Evolutionary conservation across 2,797 vertebrate genomes (phyloP), one percentile per base, ranked within the genome.

Genomic region (Lindbergichthys nudifrons): DNA sequence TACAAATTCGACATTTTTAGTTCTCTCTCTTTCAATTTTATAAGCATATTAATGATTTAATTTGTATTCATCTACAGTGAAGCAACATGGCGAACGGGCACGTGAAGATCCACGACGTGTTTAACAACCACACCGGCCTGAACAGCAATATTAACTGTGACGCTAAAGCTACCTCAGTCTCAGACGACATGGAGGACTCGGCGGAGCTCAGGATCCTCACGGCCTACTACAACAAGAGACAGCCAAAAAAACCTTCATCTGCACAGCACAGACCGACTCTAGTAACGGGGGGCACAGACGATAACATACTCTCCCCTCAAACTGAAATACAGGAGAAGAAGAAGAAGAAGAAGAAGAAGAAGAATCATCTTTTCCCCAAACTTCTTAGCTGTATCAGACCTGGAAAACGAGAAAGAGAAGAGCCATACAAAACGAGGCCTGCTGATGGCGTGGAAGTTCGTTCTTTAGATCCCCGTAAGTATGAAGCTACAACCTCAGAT

Each of bases 141-240:
- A 18, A 9, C 5, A 4, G 6, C 30, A 5, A 2, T 13, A 3
- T 41, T 2, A 14, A 46, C 18, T 4, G 6, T 0, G 52, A 63
- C 4, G 9, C 1, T 0, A 4, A 57, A 10, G 1, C 62, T 3
- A 13, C 64, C 42, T 68, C 79, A 0, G 70, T 59, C 8, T 0
- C 15, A 0, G 64, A 51, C 23, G 60, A 21, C 78, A 82, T 83
- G 43, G 81, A 61, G 64, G 79, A 85, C 73, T 83, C 78, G 0
- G 16, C 86, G 30, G 97, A 98, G 85, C 94, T 88, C 84, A 89
- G 67, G 47, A 65, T 98, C 53, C 50, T 98, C 3, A 91, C 87
- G 90, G 95, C 89, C 18, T 98, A 96, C 0, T 70, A 86, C 0
- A 57, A 85, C 50, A 93, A 91, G 65, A 91, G 93, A 0, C 72